Conservation (phyloP, 1,140 invertebrate species). For the Dinothrombium tinctorium region DNA sequence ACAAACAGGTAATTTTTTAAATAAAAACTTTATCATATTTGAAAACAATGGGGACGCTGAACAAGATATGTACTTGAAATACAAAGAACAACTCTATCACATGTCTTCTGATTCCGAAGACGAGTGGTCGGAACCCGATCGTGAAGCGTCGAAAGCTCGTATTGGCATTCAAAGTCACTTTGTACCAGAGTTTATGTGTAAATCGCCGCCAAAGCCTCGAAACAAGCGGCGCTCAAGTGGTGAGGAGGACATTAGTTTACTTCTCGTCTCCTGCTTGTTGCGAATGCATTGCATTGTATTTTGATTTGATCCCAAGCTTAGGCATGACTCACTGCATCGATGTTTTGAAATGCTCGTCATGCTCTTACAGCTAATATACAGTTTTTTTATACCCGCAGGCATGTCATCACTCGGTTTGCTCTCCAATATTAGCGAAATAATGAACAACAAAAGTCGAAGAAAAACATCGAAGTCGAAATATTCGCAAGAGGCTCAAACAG, state of each 20-base stretch:
- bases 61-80: background rate
- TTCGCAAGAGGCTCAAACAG: no score
- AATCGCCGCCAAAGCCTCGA: background rate
- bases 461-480: background rate
- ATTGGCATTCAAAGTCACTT: background rate
- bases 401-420: background rate
- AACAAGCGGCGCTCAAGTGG: background rate
- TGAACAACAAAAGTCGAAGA: background rate
- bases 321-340: no score
- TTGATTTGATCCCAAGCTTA: no score
- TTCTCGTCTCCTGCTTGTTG: no score
- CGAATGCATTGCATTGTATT: no score
- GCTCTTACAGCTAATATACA: no score
- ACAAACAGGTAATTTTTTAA: background rate
- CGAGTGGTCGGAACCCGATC: slow-evolving; percentile 1
- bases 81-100: background rate
- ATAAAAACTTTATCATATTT: background rate
- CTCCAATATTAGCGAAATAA: background rate
- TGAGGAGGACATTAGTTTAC: no score
- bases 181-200: background rate
- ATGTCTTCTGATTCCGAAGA: background rate
- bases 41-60: background rate
- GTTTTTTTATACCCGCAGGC: background rate
- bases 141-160: background rate
- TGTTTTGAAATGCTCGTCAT: no score